Evolutionary conservation across 2,888 invertebrate species (phyloP).

Genomic region (Dasysyrphus tricinctus): DNA sequence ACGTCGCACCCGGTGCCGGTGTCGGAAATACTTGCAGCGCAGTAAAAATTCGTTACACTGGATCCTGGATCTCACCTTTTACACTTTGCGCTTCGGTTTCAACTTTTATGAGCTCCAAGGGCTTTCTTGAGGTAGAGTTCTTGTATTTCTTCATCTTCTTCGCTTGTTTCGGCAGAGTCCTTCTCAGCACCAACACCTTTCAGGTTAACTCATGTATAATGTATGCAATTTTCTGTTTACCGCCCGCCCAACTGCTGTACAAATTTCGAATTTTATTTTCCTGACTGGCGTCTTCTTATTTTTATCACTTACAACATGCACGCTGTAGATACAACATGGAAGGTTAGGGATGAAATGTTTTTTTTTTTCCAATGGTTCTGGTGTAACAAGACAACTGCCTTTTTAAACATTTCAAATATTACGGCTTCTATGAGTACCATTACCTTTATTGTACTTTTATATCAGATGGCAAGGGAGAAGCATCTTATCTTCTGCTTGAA

Average conservation of each 20-base stretch:
- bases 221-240: constrained; percentile 76
- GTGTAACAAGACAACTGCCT: constrained; percentile 38
- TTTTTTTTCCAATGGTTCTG: constrained; percentile 5
- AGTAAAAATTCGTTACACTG: constrained; percentile 52
- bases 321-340: constrained; percentile 29
- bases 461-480: constrained; percentile 34
- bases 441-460: constrained; percentile 22
- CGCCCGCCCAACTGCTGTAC: constrained; percentile 72
- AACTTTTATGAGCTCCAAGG: constrained; percentile 71
- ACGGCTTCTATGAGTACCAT: constrained; percentile 39
- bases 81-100: constrained; percentile 50
- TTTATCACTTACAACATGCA: constrained; percentile 74
- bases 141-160: constrained; percentile 36
- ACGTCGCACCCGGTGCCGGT: constrained; percentile 5
- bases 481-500: constrained; percentile 62
- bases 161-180: constrained; percentile 11
- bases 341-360: constrained; percentile 27
- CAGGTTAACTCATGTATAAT: constrained; percentile 74
- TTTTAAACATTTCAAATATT: constrained; percentile 70
- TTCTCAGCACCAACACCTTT: constrained; percentile 60
- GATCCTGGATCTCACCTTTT: constrained; percentile 58
- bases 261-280: constrained; percentile 74
- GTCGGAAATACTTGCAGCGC: constrained; percentile 42
- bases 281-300: constrained; percentile 68
- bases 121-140: constrained; percentile 43